Percentiles rank a stretch among this genome's conserved stretches.
These are phyloP conservation scores for Vultur gryphus DNA, from an alignment of 2,797 vertebrate species.

Conservation along the genomic window DNA sequence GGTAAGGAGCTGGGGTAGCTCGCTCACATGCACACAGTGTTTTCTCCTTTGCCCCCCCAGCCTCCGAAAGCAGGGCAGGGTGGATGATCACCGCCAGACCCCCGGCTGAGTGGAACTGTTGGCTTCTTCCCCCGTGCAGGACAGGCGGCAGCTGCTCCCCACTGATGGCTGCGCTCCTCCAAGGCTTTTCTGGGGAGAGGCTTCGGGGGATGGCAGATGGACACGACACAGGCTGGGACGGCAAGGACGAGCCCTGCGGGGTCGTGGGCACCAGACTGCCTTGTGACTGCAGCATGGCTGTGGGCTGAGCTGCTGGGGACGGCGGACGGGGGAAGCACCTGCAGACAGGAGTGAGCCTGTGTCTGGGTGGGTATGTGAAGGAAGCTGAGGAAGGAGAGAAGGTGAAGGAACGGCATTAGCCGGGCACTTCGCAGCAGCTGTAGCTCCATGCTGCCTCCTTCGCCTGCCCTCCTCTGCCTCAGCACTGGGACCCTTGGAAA, in stretches of 20 bases:
- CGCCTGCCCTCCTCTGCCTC: background rate
- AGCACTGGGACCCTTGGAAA: background rate
- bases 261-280: background rate
- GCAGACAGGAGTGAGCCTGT: accelerated
- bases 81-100: background rate
- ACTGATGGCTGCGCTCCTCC: background rate
- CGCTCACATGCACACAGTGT: accelerated
- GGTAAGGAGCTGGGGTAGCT: background rate
- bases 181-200: background rate
- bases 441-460: background rate
- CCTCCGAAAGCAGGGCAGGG: background rate
- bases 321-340: accelerated
- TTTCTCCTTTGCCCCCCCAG: background rate
- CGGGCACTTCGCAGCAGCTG: background rate
- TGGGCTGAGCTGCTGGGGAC: background rate
- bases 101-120: background rate
- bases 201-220: background rate
- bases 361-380: background rate
- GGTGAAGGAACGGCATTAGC: background rate
- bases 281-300: no score
- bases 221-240: background rate
- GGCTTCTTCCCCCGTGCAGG: background rate
- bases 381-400: background rate
- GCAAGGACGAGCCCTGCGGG: background rate
- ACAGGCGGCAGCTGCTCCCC: background rate